Base-by-base conservation (phyloP, 2,797 vertebrate species). In the Cyprinodon diabolis region DNA sequence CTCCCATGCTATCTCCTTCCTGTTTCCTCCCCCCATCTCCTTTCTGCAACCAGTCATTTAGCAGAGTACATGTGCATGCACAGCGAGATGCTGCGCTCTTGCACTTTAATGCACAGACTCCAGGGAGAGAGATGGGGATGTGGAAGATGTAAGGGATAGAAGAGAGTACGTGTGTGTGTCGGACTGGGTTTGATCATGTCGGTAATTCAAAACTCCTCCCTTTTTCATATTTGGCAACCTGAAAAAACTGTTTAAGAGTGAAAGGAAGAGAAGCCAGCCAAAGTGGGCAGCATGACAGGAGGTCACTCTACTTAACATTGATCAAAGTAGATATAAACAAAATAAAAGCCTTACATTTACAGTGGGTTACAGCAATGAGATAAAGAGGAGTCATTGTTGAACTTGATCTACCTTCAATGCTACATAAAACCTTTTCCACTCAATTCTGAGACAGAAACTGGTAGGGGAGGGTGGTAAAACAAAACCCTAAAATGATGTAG, bases 21-120 rank as follows among this genome's bases (percentile, higher is more conserved):
- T 87, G 90, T 89, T 87, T 84, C 87, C 85, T 86, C 83, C 89
- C 79, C 86, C 88, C 75, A 77, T 72, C 86, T 82, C 72, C 77
- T 78, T 79, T 88, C 82, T 90, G 93, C 93, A 92, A 88, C 83
- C 82, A 92, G 86, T 92, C 91, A 91, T 90, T 93, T 91, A 88
- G 88, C 83, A 70, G 85, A 76, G 86, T 90, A 85, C 89, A 91
- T 84, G 86, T 87, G 81, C 83, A 86, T 90, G 90, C 89, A 86
- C 81, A 79, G 81, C 25, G 52, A 83, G 80, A 92, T 87, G 86
- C 87, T 78, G 78, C 48, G 21, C 87, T 84, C 77, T 79, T 75
- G 81, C 79, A 89, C 86, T 66, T 83, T 87, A 90, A 87, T 73
- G 79, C 83, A 88, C 70, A 85, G 76, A 75, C 74, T 86, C 78